Base-by-base conservation (phyloP, 2,113 vertebrate genomes). In the Myanophis thanlyinensis region DNA sequence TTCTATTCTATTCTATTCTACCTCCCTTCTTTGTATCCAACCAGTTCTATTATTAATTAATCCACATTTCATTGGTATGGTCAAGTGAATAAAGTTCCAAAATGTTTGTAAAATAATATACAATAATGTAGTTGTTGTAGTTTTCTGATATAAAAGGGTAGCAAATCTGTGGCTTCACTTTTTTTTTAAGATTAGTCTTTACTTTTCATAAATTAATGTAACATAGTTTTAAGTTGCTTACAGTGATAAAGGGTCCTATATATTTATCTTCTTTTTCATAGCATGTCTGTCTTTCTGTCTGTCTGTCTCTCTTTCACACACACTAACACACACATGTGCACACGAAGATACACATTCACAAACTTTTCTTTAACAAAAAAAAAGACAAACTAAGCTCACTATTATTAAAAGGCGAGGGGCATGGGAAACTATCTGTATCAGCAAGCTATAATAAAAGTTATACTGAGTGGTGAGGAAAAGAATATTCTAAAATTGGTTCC, bases 261-360 rank as follows among this genome's bases (percentile, higher is more conserved):
- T 94, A 93, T 90, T 90, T 92, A 12, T 92, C 8, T 92, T 94
- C 59, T 62, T 3, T 54, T 54, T 22, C n/a, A n/a, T n/a, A n/a
- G n/a, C n/a, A n/a, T n/a, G n/a, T n/a, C n/a, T n/a, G 5, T 23
- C 53, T 54, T 1, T 54, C 53, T 54, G 20, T 62, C 8, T 56
- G 0, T 56, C 54, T 56, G 0, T 59, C 54, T 8, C 56, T 59
- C 56, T 62, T 7, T 25, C n/a, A 80, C n/a, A 5, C 30, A 67
- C 12, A 15, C 1, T 2, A 30, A 67, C 30, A 40, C n/a, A 80
- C 2, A 40, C 4, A 67, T n/a, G n/a, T n/a, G n/a, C 12, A 67
- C 30, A 18, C 3, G 5, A 2, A 80, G n/a, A 7, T 30, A 40
- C 15, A 40, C n/a, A 40, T 20, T 40, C 67, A 80, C 35, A 67